Conservation (phyloP, 2,888 invertebrate species). For the Sphaerophoria rueppellii region DNA sequence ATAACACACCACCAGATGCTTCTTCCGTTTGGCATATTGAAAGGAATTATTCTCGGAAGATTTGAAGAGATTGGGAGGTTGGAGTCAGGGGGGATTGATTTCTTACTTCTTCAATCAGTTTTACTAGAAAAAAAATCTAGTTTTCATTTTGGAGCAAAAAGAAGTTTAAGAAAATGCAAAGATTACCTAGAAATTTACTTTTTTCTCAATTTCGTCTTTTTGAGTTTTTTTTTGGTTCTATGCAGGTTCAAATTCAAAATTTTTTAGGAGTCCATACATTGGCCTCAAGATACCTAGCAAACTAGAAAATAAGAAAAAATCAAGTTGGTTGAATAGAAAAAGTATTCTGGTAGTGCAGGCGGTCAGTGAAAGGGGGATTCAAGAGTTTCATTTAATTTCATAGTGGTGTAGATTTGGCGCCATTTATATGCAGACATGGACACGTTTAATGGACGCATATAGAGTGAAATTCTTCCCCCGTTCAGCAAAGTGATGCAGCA, state of each 20-base stretch:
- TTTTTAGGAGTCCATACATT: not conserved
- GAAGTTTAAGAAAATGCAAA: not conserved
- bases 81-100: not conserved
- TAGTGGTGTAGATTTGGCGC: conserved; percentile 54
- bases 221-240: no score
- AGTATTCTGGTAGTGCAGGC: not conserved
- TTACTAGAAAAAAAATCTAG: conserved; percentile 18
- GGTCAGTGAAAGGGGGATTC: not conserved
- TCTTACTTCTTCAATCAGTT: conserved; percentile 10
- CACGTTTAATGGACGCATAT: conserved; percentile 51
- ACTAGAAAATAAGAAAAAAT: conserved; percentile 7
- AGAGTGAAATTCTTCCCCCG: conserved; percentile 19
- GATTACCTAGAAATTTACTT: not conserved
- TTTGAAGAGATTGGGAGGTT: not conserved
- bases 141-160: conserved; percentile 4
- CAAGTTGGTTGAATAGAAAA: conserved; percentile 15
- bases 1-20: conserved; percentile 55
- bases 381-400: conserved; percentile 61
- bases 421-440: conserved; percentile 40
- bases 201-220: no score
- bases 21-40: conserved; percentile 44
- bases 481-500: conserved; percentile 10
- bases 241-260: not conserved
- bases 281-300: not conserved
- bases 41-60: conserved; percentile 46